These are phyloP conservation scores for Gymnobelideus leadbeateri DNA, from an alignment of 2,113 vertebrate genomes.

Conservation along the genomic window DNA sequence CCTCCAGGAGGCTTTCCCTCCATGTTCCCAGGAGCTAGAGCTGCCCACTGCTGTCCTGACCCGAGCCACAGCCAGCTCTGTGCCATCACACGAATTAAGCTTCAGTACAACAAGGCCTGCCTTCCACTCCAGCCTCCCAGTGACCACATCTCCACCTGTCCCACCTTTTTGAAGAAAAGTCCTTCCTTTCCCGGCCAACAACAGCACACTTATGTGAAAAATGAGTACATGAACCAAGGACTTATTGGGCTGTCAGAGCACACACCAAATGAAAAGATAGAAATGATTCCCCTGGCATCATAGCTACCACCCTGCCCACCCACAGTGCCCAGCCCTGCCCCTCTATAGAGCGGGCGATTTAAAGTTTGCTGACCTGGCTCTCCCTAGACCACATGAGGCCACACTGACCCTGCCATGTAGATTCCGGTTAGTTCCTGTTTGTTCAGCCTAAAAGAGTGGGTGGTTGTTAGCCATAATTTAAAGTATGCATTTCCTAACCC, in stretches of 20 bases:
- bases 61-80: background rate
- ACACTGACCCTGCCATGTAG: background rate
- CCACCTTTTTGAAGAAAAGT: background rate
- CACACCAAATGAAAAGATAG: background rate
- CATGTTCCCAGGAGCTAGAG: background rate
- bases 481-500: background rate
- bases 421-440: too few species aligned
- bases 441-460: too few species aligned
- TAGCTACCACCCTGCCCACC: background rate
- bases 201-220: background rate
- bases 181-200: background rate
- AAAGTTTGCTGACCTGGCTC: background rate
- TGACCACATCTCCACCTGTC: background rate
- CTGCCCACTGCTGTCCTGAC: background rate
- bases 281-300: background rate
- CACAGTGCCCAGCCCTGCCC: too few species aligned
- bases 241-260: background rate
- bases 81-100: background rate
- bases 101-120: background rate
- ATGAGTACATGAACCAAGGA: background rate
- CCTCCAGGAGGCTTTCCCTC: slow-evolving; percentile 1
- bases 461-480: background rate
- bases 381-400: background rate
- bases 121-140: background rate
- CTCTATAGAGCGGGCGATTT: background rate